Evolutionary conservation across 2,797 vertebrate genomes (phyloP).

Genomic region (Channa striata): DNA sequence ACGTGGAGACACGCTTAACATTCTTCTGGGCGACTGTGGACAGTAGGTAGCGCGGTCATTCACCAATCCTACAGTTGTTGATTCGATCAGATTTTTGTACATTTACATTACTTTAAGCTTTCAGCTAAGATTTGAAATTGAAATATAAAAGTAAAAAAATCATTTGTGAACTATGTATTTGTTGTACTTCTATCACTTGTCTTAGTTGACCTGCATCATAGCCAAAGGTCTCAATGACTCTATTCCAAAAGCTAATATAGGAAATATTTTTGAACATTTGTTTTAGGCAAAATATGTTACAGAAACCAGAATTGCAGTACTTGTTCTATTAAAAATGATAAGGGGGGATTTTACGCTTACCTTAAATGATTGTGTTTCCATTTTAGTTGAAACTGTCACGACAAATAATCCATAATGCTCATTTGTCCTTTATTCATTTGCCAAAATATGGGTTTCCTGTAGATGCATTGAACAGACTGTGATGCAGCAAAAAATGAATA

Average conservation of each 20-base stretch:
- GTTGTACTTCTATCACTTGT: neutral
- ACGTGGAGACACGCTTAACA: no score
- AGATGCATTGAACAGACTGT: neutral
- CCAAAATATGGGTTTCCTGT: neutral
- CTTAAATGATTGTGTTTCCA: neutral
- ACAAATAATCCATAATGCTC: neutral
- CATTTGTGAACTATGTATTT: constrained; percentile 5
- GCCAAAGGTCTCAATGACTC: neutral
- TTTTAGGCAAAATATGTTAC: no score
- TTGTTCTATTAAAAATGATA: neutral
- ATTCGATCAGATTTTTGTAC: no score
- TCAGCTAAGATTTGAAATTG: neutral
- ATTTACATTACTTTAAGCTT: constrained; percentile 32
- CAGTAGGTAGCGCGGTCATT: no score
- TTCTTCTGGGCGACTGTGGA: no score
- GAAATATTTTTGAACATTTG: no score
- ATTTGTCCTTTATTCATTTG: neutral
- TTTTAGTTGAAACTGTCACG: neutral
- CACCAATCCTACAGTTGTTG: no score
- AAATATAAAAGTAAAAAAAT: no score
- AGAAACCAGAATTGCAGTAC: no score
- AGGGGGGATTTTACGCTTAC: neutral
- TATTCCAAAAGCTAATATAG: neutral
- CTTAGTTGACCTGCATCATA: neutral
- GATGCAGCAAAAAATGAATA: neutral